Evolutionary conservation across 2,113 vertebrate genomes (phyloP).

Genomic region (Xiphias gladius): DNA sequence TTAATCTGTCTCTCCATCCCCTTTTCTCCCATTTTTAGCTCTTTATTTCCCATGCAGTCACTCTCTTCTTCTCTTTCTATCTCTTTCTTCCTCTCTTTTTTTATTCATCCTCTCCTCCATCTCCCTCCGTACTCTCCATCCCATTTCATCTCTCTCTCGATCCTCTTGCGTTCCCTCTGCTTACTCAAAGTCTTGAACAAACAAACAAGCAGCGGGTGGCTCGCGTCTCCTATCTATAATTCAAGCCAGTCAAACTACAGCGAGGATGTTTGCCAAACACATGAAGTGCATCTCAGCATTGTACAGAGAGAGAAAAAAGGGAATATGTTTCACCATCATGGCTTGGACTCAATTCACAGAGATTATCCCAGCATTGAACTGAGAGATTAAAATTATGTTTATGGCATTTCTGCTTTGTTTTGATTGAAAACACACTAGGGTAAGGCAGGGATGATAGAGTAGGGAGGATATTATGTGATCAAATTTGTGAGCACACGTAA

Average conservation of each 20-base stretch:
- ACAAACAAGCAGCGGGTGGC: constrained; percentile 77
- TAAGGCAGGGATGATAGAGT: neutral
- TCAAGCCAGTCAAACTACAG: constrained; percentile 73
- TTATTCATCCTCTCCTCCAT: neutral
- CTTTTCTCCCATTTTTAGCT: neutral
- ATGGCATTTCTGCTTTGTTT: constrained; percentile 40
- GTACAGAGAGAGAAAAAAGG: constrained; percentile 4
- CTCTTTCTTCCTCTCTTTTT: neutral
- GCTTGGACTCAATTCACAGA: constrained; percentile 42
- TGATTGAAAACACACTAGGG: constrained; percentile 30
- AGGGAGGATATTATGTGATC: constrained; percentile 21
- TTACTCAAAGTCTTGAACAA: constrained; percentile 69
- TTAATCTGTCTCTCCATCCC: neutral
- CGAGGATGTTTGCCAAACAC: constrained; percentile 67
- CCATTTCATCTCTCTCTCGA: constrained; percentile 18
- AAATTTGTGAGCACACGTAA: neutral
- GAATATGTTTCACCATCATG: constrained; percentile 38
- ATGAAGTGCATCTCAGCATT: constrained; percentile 51
- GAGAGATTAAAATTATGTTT: constrained; percentile 45
- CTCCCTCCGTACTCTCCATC: constrained; percentile 9
- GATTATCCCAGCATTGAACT: constrained; percentile 23
- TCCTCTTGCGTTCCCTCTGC: constrained; percentile 46
- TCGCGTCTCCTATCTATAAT: constrained; percentile 75
- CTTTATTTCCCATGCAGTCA: neutral
- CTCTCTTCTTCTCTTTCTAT: neutral